phyloP scores from a whole-genome alignment of 2,888 invertebrate species.

The Theodoxus fluviatilis region DNA sequence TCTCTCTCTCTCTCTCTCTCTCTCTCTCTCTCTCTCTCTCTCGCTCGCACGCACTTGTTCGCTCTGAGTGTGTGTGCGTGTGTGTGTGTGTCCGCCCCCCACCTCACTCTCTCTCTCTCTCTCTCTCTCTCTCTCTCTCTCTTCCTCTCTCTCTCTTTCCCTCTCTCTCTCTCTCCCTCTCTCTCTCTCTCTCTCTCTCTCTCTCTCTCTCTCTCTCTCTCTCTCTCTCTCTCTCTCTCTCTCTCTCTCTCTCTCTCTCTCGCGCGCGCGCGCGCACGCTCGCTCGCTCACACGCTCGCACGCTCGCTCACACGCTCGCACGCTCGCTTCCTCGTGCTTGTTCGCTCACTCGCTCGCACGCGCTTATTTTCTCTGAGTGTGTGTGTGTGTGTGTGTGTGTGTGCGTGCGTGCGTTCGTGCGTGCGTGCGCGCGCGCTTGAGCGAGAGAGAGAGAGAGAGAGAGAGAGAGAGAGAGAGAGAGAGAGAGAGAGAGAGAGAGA shows the following conservation, averaged over 20 bases:
- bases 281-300: neutral
- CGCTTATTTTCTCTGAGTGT: no score
- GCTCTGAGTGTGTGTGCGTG: neutral
- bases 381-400: no score
- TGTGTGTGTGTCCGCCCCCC: neutral
- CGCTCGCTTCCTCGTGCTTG: neutral
- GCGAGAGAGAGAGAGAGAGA: no score
- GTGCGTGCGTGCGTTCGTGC: no score
- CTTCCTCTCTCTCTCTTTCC: neutral
- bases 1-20: neutral
- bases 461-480: no score
- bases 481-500: no score
- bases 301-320: neutral
- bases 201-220: neutral
- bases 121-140: neutral
- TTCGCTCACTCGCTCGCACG: neutral
- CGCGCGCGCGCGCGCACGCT: neutral
- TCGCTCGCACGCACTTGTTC: neutral
- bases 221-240: neutral
- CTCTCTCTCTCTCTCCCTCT: neutral
- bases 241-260: neutral
- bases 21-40: neutral
- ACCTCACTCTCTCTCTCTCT: neutral
- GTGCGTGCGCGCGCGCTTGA: no score
- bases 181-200: neutral